Percentiles rank a stretch among this genome's conserved stretches.
These are phyloP conservation scores for Paratrypauchen microcephalus DNA, from an alignment of 2,797 vertebrate genomes.

Conservation along the genomic window DNA sequence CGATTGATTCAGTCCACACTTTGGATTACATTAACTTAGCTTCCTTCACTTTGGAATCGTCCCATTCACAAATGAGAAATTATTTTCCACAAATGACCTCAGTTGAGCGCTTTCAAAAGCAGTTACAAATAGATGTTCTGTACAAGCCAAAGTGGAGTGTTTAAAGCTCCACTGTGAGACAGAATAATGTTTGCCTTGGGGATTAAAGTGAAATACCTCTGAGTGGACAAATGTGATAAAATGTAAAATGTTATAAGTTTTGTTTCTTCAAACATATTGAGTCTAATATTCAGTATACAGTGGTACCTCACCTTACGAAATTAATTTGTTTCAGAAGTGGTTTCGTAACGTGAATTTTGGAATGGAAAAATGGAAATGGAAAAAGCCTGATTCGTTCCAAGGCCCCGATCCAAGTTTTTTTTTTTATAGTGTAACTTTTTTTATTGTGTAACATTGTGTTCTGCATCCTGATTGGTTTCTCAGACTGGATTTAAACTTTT, in stretches of 20 bases:
- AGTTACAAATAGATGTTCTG: slow-evolving; percentile 34
- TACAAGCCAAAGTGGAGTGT: slow-evolving; percentile 12
- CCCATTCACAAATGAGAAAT: slow-evolving; percentile 43
- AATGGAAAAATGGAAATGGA: too few relatives aligned
- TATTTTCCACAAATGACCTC: slow-evolving; percentile 45
- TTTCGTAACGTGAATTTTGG: too few relatives aligned
- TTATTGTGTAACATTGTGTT: too few relatives aligned
- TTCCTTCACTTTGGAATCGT: slow-evolving; percentile 34
- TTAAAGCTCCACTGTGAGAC: neutral
- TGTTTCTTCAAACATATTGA: neutral
- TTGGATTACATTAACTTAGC: slow-evolving; percentile 47
- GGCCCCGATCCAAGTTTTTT: too few relatives aligned
- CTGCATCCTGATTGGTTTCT: too few relatives aligned
- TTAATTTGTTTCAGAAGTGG: too few relatives aligned
- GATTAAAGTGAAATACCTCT: neutral
- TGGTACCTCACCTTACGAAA: too few relatives aligned
- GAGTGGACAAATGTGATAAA: slow-evolving; percentile 1
- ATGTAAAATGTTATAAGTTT: neutral
- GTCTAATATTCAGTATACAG: neutral
- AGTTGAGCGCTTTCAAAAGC: slow-evolving; percentile 18
- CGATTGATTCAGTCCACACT: slow-evolving; percentile 46
- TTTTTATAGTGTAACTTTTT: too few relatives aligned
- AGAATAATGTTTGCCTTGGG: neutral
- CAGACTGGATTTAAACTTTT: too few relatives aligned
- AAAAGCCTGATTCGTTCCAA: too few relatives aligned